These are phyloP conservation scores for Epinephelus malabaricus DNA, from an alignment of 2,797 vertebrate genomes.

Conservation along the genomic window DNA sequence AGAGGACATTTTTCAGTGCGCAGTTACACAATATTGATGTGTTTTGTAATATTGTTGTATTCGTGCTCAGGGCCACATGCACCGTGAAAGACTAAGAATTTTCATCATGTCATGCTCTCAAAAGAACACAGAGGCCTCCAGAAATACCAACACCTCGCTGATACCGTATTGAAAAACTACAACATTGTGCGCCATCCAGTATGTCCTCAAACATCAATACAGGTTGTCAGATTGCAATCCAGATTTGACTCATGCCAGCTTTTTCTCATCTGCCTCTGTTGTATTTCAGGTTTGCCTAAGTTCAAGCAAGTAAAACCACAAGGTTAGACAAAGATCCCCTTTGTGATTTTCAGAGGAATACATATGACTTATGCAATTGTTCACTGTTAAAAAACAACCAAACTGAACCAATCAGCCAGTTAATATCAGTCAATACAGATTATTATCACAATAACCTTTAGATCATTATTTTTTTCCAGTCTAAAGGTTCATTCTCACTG, in stretches of 20 bases:
- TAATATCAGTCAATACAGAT: no score
- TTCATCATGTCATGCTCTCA: neutral
- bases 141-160: neutral
- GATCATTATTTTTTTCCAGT: no score
- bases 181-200: neutral
- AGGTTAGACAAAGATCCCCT: neutral
- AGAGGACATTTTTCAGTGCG: neutral
- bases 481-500: no score
- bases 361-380: no score
- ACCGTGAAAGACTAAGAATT: conserved; percentile 1
- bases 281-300: neutral
- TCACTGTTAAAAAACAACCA: neutral
- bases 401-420: no score
- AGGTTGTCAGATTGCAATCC: neutral
- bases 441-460: no score
- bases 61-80: conserved; percentile 5
- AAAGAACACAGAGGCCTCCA: neutral
- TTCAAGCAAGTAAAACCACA: neutral
- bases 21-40: neutral
- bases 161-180: neutral
- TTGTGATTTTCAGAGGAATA: neutral
- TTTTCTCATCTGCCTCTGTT: neutral
- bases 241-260: neutral
- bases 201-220: neutral
- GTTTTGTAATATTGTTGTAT: conserved; percentile 26